A percentile compares a stretch with the other conserved stretches of the same genome.
phyloP scores from a whole-genome alignment of 92 coral and sea anemone species.

The Epizoanthus rinbou region DNA sequence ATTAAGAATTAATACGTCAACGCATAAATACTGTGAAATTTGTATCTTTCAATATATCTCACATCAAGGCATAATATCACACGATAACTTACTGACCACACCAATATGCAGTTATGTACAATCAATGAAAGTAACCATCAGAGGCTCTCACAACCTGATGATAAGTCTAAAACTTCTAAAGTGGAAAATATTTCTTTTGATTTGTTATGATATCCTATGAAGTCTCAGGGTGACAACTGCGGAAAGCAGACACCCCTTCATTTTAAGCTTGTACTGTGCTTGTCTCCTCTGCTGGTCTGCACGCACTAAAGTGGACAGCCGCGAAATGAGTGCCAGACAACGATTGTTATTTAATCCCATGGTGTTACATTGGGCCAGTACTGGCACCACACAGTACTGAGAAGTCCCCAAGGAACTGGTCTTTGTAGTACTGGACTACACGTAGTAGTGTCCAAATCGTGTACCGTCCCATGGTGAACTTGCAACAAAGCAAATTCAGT shows the following conservation, averaged over 20 bases:
- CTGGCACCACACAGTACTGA: neutral
- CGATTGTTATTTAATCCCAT: neutral
- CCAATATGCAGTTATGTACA: constrained; percentile 26
- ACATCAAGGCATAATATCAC: constrained; percentile 6
- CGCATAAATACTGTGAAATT: constrained; percentile 33
- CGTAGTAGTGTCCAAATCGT: neutral
- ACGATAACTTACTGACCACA: constrained; percentile 36
- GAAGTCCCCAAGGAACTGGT: neutral
- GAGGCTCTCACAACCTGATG: neutral
- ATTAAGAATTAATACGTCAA: neutral
- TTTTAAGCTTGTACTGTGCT: no score
- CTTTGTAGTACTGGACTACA: neutral
- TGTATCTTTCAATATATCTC: constrained; percentile 2
- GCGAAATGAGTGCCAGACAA: neutral
- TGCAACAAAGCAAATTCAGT: neutral
- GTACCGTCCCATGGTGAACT: neutral
- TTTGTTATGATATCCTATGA: neutral
- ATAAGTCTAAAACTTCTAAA: neutral
- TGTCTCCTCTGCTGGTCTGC: neutral
- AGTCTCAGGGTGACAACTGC: no score
- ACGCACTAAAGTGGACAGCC: neutral
- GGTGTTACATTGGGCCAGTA: neutral
- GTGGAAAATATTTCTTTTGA: constrained; percentile 6
- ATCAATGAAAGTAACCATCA: neutral
- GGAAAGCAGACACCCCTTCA: no score